phyloP scores from a whole-genome alignment of 2,797 vertebrate genomes.

The Hemitrygon akajei region DNA sequence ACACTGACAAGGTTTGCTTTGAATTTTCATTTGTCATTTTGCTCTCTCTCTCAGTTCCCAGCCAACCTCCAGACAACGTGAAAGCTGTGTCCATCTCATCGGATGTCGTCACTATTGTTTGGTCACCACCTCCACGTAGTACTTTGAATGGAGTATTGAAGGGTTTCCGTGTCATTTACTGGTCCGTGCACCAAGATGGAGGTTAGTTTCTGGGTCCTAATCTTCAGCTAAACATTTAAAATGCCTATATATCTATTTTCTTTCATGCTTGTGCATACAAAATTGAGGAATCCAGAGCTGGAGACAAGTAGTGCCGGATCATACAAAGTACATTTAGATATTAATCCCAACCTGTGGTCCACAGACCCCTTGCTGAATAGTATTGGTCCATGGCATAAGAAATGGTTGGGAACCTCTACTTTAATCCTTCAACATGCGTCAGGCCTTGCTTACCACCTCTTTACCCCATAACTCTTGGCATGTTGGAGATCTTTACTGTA shows the following conservation, averaged over 20 bases:
- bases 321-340: background rate
- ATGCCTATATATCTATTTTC: background rate
- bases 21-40: background rate
- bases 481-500: background rate
- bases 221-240: background rate
- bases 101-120: conserved; percentile 85
- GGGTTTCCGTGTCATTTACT: conserved; percentile 88
- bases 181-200: conserved; percentile 88
- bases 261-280: background rate
- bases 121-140: conserved; percentile 86
- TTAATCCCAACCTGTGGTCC: no score
- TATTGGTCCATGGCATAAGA: no score
- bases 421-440: background rate
- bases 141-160: conserved; percentile 89
- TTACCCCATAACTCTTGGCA: background rate
- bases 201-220: conserved; percentile 56
- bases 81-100: conserved; percentile 91
- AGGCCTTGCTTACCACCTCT: background rate
- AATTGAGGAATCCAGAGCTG: background rate
- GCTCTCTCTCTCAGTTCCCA: conserved; percentile 68
- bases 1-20: background rate
- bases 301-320: background rate
- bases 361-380: no score
- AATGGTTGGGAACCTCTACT: no score
- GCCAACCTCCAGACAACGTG: conserved; percentile 88